Evolutionary conservation across 30 jellyfish, hydroid and myxozoan genomes (phyloP).

Genomic region (Aurelia aurita complex sp. Pacific): DNA sequence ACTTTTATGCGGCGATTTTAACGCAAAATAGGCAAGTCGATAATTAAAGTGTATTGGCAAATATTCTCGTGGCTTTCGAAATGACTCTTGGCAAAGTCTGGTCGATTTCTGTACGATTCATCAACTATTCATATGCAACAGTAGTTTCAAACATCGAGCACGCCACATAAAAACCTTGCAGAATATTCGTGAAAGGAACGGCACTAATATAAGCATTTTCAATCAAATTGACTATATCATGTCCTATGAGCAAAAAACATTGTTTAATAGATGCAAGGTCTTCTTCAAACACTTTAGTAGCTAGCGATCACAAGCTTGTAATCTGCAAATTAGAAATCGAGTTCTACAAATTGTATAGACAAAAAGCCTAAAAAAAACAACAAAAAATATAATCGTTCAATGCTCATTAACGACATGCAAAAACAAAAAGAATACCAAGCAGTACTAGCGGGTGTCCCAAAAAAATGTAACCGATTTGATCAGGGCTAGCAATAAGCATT

Average conservation of each 20-base stretch:
- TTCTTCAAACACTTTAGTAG: not conserved
- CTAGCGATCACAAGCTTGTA: conserved; percentile 43
- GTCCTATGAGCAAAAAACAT: conserved; percentile 29
- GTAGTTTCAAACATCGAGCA: conserved; percentile 49
- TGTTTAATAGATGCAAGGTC: conserved; percentile 25
- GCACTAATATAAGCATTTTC: too few relatives aligned
- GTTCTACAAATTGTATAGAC: conserved; percentile 26
- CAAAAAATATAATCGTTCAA: conserved; percentile 36
- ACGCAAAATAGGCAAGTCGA: conserved; percentile 24
- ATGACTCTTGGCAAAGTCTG: conserved; percentile 26
- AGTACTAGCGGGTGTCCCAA: too few relatives aligned
- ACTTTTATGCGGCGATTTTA: too few relatives aligned
- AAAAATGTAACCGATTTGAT: too few relatives aligned
- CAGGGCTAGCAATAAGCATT: too few relatives aligned
- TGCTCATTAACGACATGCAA: conserved; percentile 42
- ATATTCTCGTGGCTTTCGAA: conserved; percentile 28
- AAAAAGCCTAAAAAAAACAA: conserved; percentile 20
- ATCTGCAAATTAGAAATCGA: conserved; percentile 22
- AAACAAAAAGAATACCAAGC: conserved; percentile 23
- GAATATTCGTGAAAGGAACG: conserved; percentile 31
- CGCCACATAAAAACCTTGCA: conserved; percentile 62
- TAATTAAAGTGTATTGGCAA: conserved; percentile 18
- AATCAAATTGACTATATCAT: conserved; percentile 53
- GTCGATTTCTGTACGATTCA: conserved; percentile 32
- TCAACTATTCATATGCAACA: conserved; percentile 38